These are phyloP conservation scores for Narcine bancroftii DNA, from an alignment of 2,113 vertebrate genomes.

Conservation along the genomic window DNA sequence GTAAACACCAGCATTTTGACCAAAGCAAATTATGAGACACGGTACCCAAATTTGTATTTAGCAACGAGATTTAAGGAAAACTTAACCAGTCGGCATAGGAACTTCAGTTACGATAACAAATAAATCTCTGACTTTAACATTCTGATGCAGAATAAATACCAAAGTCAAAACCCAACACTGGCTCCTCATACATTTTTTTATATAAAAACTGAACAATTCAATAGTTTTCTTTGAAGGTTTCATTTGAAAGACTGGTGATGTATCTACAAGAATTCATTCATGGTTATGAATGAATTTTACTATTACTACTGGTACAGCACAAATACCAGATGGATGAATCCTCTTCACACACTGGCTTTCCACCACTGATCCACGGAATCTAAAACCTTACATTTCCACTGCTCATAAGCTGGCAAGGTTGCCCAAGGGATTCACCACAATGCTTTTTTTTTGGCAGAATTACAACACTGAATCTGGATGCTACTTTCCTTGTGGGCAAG, in stretches of 20 bases:
- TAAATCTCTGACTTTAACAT: background rate
- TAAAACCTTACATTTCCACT: background rate
- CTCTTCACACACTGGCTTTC: background rate
- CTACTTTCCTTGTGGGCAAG: background rate
- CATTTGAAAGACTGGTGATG: background rate
- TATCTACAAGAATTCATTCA: background rate
- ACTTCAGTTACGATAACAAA: background rate
- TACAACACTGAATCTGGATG: background rate
- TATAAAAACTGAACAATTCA: background rate
- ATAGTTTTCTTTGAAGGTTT: background rate
- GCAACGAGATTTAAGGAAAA: background rate
- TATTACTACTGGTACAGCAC: too few species aligned
- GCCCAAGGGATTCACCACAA: background rate
- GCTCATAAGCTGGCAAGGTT: background rate
- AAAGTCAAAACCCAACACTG: background rate
- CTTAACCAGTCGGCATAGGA: background rate
- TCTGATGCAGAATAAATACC: background rate
- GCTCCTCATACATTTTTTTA: background rate
- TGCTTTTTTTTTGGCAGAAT: background rate
- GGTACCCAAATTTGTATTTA: background rate
- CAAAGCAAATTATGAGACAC: background rate
- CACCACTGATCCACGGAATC: background rate
- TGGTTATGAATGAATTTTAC: background rate
- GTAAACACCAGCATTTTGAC: background rate
- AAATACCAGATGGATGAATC: background rate